phyloP scores from a whole-genome alignment of 2,797 vertebrate genomes.

The Ctenochaetus hawaiiensis region DNA sequence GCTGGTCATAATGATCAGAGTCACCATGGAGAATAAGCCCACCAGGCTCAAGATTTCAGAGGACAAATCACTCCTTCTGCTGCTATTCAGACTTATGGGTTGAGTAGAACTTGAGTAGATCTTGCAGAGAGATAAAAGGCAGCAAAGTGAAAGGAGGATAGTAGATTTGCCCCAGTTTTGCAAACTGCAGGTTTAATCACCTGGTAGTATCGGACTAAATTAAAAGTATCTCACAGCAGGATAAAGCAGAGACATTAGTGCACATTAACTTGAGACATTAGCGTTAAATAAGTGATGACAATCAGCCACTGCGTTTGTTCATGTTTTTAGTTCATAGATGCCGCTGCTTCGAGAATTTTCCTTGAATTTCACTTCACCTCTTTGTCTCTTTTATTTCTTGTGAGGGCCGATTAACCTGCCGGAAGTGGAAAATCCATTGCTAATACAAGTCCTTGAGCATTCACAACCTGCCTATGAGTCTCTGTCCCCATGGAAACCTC shows the following conservation, averaged over 20 bases:
- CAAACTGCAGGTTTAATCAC: not conserved
- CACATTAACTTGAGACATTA: constrained; percentile 5
- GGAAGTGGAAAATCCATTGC: constrained; percentile 64
- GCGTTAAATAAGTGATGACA: constrained; percentile 3
- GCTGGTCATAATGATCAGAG: too few species aligned
- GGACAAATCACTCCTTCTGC: too few species aligned
- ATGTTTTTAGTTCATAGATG: not conserved
- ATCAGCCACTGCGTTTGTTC: not conserved
- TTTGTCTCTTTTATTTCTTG: constrained; percentile 46
- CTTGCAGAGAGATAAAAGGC: too few species aligned
- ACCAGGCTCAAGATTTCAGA: too few species aligned
- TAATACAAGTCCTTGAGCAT: constrained; percentile 62
- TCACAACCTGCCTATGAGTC: constrained; percentile 57
- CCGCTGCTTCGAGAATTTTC: constrained; percentile 14
- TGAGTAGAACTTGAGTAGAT: too few species aligned
- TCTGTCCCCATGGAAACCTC: constrained; percentile 71
- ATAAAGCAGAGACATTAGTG: not conserved
- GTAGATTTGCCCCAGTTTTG: too few species aligned
- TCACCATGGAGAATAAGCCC: too few species aligned
- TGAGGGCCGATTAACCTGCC: constrained; percentile 58
- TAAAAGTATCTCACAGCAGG: constrained; percentile 10
- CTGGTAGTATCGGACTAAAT: not conserved
- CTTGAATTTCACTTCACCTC: constrained; percentile 15
- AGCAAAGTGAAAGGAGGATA: too few species aligned
- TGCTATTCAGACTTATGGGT: too few species aligned